Base-by-base conservation (phyloP, 2,113 vertebrate genomes). In the Gopherus evgoodei region DNA sequence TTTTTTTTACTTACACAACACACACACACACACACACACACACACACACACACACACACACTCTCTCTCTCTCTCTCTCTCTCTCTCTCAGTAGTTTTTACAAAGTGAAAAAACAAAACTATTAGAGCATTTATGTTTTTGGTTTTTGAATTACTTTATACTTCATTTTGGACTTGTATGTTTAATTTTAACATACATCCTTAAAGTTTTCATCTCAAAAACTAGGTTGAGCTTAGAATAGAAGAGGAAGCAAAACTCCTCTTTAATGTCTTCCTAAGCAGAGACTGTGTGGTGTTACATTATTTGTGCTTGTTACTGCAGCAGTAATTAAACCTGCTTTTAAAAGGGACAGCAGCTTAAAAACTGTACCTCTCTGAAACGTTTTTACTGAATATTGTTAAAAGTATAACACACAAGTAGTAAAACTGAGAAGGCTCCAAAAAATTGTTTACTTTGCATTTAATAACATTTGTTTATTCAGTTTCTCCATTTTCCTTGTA, bases 401-500 rank as follows among this genome's bases (percentile, higher is more conserved):
- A 47, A 44, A 27, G n/a, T 72, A 27, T 29, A 44, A 78, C 42
- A 27, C 27, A 49, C 4, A 4, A 52, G 8, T 52, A 25, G 42
- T 38, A 38, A 82, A 80, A 81, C 3, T 19, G 8, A 3, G 31
- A 1, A 27, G 1, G 1, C 4, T 14, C 54, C 11, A n/a, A 44
- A 38, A 42, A 83, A 56, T 8, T 35, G 81, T 79, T 16, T 10
- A 19, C 84, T 89, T 0, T 87, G 57, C 9, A 56, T 44, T 89
- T 56, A 38, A 38, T 4, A 21, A 25, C 35, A 89, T 93, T 44
- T 78, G 25, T 85, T 85, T 13, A 81, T 75, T n/a, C 22, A 75
- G 21, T 89, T 90, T 86, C 42, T 47, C 79, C 88, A 11, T 89
- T 95, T 87, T 25, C 5, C 5, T 35, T 85, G 56, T 83, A 7